These are phyloP conservation scores for Melanaphis sacchari DNA, from an alignment of 1,140 invertebrate species.

Conservation along the genomic window DNA sequence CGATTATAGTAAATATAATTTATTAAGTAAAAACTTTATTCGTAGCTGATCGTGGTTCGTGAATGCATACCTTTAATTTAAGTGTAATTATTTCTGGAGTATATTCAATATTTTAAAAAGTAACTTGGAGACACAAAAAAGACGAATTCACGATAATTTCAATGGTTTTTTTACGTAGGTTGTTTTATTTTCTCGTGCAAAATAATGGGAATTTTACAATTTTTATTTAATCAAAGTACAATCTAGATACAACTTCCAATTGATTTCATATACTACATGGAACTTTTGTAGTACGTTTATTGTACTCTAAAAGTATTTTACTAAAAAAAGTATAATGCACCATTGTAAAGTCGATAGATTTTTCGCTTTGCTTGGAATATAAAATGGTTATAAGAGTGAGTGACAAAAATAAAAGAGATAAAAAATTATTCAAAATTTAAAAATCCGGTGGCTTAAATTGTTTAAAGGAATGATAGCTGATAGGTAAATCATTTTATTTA, in stretches of 20 bases:
- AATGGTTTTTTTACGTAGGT: not conserved
- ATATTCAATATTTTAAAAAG: not conserved
- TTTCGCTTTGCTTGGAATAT: not conserved
- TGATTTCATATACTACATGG: not conserved
- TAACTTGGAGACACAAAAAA: not conserved
- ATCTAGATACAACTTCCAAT: not conserved
- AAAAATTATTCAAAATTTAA: not conserved
- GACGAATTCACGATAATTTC: constrained; percentile 9
- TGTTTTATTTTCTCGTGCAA: not conserved
- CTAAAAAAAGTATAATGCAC: not conserved
- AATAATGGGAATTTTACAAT: constrained; percentile 5
- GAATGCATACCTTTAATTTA: not conserved
- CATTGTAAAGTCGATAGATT: not conserved
- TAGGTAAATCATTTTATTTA: not conserved
- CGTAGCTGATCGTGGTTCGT: not conserved
- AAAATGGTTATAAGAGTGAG: constrained; percentile 18
- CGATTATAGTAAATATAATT: not conserved
- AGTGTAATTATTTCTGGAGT: not conserved
- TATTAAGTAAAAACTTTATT: not conserved
- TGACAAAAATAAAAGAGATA: not conserved
- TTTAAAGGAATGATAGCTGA: not conserved
- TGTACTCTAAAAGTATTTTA: not conserved
- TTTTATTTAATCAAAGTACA: constrained; percentile 39
- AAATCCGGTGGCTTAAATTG: not conserved
- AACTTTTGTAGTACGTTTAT: not conserved